Evolutionary conservation across 2,888 invertebrate species (phyloP).

Genomic region (Eupithecia inturbata): DNA sequence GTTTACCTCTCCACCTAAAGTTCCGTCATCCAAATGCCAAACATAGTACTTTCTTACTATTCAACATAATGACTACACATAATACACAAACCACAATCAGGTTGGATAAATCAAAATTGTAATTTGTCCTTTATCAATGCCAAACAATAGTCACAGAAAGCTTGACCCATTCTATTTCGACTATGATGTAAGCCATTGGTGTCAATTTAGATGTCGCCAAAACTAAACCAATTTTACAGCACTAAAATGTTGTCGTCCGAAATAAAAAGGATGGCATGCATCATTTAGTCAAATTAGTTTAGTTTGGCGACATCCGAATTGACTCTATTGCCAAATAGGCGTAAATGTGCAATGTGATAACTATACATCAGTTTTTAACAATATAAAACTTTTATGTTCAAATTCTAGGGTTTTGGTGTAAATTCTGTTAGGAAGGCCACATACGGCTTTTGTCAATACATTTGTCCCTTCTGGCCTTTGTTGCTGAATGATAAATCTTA

Average conservation of each 20-base stretch:
- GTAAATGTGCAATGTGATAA: neutral
- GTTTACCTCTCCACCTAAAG: too few species aligned
- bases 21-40: too few species aligned
- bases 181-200: neutral
- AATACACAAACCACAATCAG: neutral
- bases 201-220: neutral
- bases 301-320: neutral
- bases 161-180: neutral
- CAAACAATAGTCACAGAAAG: neutral
- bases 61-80: neutral
- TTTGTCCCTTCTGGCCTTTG: neutral
- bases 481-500: neutral
- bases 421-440: slow-evolving; percentile 43
- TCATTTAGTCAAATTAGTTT: neutral
- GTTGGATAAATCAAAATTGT: neutral
- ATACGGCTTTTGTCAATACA: slow-evolving; percentile 1
- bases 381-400: slow-evolving; percentile 17
- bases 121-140: neutral
- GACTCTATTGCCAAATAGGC: neutral
- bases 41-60: neutral
- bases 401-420: slow-evolving; percentile 19
- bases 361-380: slow-evolving; percentile 5
- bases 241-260: neutral
- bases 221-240: neutral
- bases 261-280: neutral